Evolutionary conservation across 2,888 invertebrate genomes (phyloP), one percentile per base, ranked within the genome.

Genomic region (Tetragnatha montana): DNA sequence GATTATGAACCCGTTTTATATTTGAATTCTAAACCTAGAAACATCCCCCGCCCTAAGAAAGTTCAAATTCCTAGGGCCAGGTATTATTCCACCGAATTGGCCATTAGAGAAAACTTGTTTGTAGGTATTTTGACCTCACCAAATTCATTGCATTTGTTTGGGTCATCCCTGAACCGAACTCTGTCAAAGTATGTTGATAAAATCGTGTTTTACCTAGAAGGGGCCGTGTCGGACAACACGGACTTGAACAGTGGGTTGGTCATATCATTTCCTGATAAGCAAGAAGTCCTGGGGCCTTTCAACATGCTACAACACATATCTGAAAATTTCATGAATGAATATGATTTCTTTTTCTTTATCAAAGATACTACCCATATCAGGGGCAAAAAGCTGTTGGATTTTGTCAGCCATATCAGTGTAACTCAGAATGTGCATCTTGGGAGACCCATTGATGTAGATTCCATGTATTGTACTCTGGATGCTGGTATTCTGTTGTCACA

Each of bases 31-130:
- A 91, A 90, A 76, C 83, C 89, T n/a, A 81, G 82, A 70, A 85
- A 82, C n/a, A 69, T 49, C 19, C 49, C 84, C 49, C 82, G 80
- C 17, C 76, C 79, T 10, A 84, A 80, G 35, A 91, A 91, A 76
- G 17, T 73, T 22, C 89, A 85, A 74, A 76, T 90, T 60, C 78
- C 89, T 70, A 81, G 91, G 76, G 91, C 91, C 6, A 90, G 98
- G 35, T 99, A 98, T 94, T 98, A 98, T 93, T 97, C 97, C 79
- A 98, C 98, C 0, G 99, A 99, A 93, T 95, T 99, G 86, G 98
- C 98, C 21, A 98, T 99, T 92, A 95, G 96, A 91, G 97, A 97
- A 92, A 97, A 97, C 93, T 93, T 98, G 17, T 96, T 98, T 93
- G 96, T 98, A 60, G 98, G 96, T 21, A 96, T 98, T 69, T 94